Evolutionary conservation across 2,888 invertebrate species (phyloP).

Genomic region (Rhingia rostrata): DNA sequence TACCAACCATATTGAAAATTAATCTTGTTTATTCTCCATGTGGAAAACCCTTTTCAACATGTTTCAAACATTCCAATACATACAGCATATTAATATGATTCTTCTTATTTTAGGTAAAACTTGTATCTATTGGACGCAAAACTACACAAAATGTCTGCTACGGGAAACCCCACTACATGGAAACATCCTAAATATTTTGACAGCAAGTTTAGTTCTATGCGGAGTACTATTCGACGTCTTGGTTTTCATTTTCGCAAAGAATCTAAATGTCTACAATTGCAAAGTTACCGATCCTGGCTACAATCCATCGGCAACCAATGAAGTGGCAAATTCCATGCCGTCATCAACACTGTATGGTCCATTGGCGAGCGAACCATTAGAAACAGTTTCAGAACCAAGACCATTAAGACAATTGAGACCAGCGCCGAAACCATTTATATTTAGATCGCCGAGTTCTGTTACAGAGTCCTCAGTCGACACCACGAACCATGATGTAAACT

Average conservation of each 20-base stretch:
- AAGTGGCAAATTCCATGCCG: constrained; percentile 15
- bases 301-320: constrained; percentile 75
- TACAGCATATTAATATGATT: neutral
- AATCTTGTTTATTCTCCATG: too few relatives aligned
- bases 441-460: constrained; percentile 79
- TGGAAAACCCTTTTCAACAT: too few relatives aligned
- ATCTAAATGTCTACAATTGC: constrained; percentile 81
- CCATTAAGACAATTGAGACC: constrained; percentile 56
- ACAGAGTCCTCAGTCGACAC: constrained; percentile 79
- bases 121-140: constrained; percentile 83
- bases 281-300: constrained; percentile 82
- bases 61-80: too few relatives aligned
- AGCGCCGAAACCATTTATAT: constrained; percentile 76
- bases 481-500: constrained; percentile 76
- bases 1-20: too few relatives aligned
- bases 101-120: constrained; percentile 79
- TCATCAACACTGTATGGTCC: constrained; percentile 78
- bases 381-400: constrained; percentile 43
- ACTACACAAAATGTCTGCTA: constrained; percentile 82
- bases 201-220: constrained; percentile 82
- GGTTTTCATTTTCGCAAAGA: constrained; percentile 83
- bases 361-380: constrained; percentile 77
- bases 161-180: constrained; percentile 83
- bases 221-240: constrained; percentile 83
- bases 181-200: constrained; percentile 83